Evolutionary conservation across 2,113 vertebrate genomes (phyloP), one percentile per base, ranked within the genome.

Genomic region (Gallinago undulata): DNA sequence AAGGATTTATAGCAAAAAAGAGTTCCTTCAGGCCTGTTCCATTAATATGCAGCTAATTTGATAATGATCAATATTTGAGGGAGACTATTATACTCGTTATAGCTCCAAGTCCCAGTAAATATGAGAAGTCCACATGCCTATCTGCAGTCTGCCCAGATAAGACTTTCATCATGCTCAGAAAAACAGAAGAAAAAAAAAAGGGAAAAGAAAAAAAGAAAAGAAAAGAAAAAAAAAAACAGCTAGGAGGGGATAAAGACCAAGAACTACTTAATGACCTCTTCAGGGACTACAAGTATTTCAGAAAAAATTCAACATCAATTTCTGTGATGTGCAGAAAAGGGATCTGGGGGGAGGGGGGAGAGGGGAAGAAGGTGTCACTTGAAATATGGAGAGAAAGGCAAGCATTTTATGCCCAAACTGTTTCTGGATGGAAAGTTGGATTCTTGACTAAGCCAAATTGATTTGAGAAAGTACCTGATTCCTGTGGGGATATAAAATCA

Each of bases 231-330:
- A 17, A 15, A 19, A 89, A 93, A 73, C 57, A 67, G 72, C 3
- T 10, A 91, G 88, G 56, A 56, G 81, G 82, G 47, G 78, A 94
- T 94, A 78, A 88, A 96, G 91, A 66, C 45, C n/a, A 59, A 86
- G 30, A 88, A 87, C n/a, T 75, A 27, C 85, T 96, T 97, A 90
- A 96, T 94, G 88, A 96, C 76, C 73, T 94, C 96, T 94, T 94
- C 57, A 64, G 96, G 90, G 96, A 96, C 83, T 68, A 3, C 0
- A 11, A 72, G 39, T 50, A 33, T 89, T 92, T 93, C 76, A 15
- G 21, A 92, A 70, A 19, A 60, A 92, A 75, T 56, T 84, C 92
- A 63, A 22, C 87, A 90, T 72, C 63, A 80, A 2, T 51, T 83
- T 84, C 85, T 87, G 59, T 75, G 82, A 91, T 57, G 85, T 60